Evolutionary conservation across 2,888 invertebrate species (phyloP), one percentile per base, ranked within the genome.

Genomic region (Tetropium fuscum): DNA sequence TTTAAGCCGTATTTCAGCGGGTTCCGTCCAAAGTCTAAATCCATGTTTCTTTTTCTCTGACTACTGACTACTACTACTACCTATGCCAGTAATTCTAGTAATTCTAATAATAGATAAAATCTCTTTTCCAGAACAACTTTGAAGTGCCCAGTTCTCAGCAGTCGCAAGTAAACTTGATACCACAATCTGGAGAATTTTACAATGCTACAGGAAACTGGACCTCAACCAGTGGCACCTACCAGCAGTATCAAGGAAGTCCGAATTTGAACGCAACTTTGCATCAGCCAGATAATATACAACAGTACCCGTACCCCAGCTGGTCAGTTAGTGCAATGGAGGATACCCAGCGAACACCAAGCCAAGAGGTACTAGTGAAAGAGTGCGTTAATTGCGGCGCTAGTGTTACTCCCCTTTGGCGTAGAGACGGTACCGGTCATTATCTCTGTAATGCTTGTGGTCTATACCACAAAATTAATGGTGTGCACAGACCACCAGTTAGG

Each of bases 371-470:
- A 72, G 85, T 88, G 69, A 91, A 90, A 81, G 90, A 91, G 82
- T 90, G 90, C 75, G 87, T 87, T 47, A 88, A 88, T 76, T 90
- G 90, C 73, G 85, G 85, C 13, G 86, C 87, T 11, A 86, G 83
- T 58, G 84, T 87, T 27, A 94, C 94, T 7, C 92, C 93, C 0
- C 83, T 94, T 25, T 95, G 94, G 94, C 86, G 94, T 57, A 85
- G 94, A 68, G 95, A 95, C 81, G 92, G 91, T 58, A 91, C 92
- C 25, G 94, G 94, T 6, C 92, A 94, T 80, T 93, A 92, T 78
- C 85, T 94, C 64, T 95, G 95, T 83, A 94, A 94, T 81, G 93
- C 93, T 43, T 95, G 96, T 79, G 88, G 85, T 25, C 79, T 85
- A 44, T 87, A 85, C 77, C 84, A 81, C 76, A 84, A 87, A 78